Base-by-base conservation (phyloP, 2,888 invertebrate genomes). In the Troglohyphantes excavatus region DNA sequence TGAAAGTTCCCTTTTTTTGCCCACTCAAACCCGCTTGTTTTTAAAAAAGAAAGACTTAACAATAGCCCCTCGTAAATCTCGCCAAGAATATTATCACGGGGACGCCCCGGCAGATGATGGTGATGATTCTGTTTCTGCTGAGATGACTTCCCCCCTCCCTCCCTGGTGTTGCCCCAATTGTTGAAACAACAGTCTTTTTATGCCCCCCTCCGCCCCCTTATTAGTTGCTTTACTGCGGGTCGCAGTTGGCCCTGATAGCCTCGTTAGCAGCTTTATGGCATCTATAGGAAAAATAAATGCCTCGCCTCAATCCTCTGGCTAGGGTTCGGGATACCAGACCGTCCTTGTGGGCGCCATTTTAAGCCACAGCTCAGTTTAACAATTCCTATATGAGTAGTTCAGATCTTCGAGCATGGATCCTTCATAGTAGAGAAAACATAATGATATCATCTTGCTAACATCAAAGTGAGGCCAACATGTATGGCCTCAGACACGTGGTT, bases 261-360 rank as follows among this genome's bases (percentile, higher is more conserved):
- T 89, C 88, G 82, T 89, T 89, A 89, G 88, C 88, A 89, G 88
- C 88, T 89, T 89, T 89, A 89, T 89, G 88, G 88, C 82, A 75
- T 75, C 88, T 76, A 82, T 76, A 89, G 88, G 82, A 89, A 89
- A 89, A 82, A 89, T 82, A 82, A 76, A 75, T 75, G 88, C 82
- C 76, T n/a, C 3, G 5, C 29, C 63, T 13, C 65, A 29, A 33
- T 79, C 33, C 79, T 63, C 78, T n/a, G 29, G 53, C 19, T 23
- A 23, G 65, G 26, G 39, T 39, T 5, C 11, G 11, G 23, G 46
- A 68, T 29, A 19, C 23, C 29, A 27, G 21, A 59, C 29, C 29
- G 46, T 13, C 11, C 43, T 46, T n/a, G 6, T 27, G 9, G 73
- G 39, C 82, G 73, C 72, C 83, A 83, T 83, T 13, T 83, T 83